Base-by-base conservation (phyloP, 1,140 invertebrate species). In the Geopemphigus sp. region DNA sequence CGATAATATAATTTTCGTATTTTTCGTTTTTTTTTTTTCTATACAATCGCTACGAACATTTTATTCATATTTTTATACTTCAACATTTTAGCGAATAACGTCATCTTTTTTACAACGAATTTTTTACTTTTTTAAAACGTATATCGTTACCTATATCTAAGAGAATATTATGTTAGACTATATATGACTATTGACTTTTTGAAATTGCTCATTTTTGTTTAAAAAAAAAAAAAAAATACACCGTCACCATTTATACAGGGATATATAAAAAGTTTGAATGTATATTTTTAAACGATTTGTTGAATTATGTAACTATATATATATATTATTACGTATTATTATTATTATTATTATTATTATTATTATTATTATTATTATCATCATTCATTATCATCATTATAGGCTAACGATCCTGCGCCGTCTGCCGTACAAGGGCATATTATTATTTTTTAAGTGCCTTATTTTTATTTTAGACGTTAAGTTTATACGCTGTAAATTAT, bases 371-470 rank as follows among this genome's bases (percentile, higher is more conserved):
- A n/a, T n/a, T n/a, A n/a, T n/a, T n/a, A n/a, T n/a, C n/a, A n/a
- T n/a, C n/a, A n/a, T n/a, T n/a, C n/a, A 39, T 39, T 39, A 39
- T 39, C 8, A 39, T 39, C 8, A 39, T 39, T 39, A 8, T 45
- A 32, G n/a, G 57, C 57, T 50, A 24, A 29, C 50, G 26, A 39
- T 26, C 57, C 39, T 78, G 39, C 61, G 32, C 32, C 8, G 8
- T 39, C 32, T 39, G 32, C 57, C 63, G 54, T 76, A 76, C 19
- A 78, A 24, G 47, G 56, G 74, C 29, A 29, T 78, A 78, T 22
- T 29, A 56, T 45, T 61, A 63, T 78, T 50, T 76, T 54, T 61
- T 78, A 78, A 78, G 74, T 78, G 74, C 74, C 74, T 78, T 78
- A 78, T 29, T 78, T 63, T 29, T 29, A 61, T 78, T 61, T 47